Evolutionary conservation across 2,888 invertebrate genomes (phyloP).

Genomic region (Pristionchus entomophagus): DNA sequence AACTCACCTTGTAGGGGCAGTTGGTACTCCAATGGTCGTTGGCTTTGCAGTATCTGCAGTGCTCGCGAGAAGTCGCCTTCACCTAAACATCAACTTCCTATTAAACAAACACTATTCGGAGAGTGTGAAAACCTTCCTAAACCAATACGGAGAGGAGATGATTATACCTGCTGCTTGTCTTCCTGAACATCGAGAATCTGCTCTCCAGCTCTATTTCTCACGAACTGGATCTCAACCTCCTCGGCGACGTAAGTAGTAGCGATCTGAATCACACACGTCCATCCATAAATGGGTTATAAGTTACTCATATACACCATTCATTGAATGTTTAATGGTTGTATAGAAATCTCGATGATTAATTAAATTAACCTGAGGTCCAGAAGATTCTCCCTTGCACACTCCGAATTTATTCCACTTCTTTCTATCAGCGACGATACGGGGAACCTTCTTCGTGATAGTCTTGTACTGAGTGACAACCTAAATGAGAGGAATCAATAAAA

Average conservation of each 20-base stretch:
- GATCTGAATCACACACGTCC: constrained; percentile 82
- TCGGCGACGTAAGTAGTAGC: constrained; percentile 97
- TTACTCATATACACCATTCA: constrained; percentile 89
- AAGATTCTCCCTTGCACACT: constrained; percentile 89
- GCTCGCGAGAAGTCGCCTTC: constrained; percentile 64
- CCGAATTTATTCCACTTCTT: constrained; percentile 97
- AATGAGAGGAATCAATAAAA: constrained; percentile 10
- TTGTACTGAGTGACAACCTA: constrained; percentile 83
- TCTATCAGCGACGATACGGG: constrained; percentile 89
- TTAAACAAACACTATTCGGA: not conserved
- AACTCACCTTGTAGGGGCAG: constrained; percentile 95
- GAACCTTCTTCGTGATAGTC: constrained; percentile 82
- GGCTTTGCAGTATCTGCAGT: constrained; percentile 75
- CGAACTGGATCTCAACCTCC: constrained; percentile 90
- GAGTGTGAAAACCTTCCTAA: too few relatives aligned
- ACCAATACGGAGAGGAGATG: not conserved
- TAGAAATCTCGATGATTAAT: not conserved
- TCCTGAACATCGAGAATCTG: constrained; percentile 78
- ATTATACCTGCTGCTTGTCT: constrained; percentile 59
- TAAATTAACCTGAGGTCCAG: constrained; percentile 86
- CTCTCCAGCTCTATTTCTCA: constrained; percentile 75
- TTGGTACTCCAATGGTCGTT: constrained; percentile 96
- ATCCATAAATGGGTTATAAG: too few relatives aligned
- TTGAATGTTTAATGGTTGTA: constrained; percentile 31
- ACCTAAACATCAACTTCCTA: constrained; percentile 46